Evolutionary conservation across 2,113 vertebrate species (phyloP).

Genomic region (Charadrius vociferus): DNA sequence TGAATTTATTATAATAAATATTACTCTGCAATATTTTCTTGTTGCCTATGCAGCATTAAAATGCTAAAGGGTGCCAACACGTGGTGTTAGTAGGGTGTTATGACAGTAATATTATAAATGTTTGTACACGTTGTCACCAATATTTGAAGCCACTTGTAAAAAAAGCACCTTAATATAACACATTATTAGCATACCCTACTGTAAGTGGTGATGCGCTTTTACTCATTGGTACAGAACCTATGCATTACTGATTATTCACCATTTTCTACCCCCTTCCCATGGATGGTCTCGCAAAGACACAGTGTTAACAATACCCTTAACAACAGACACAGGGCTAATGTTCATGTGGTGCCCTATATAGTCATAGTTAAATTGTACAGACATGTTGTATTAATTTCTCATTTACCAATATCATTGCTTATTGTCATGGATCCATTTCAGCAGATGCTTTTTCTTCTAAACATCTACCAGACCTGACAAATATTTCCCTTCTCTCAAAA

Average conservation of each 20-base stretch:
- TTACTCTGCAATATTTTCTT: not conserved
- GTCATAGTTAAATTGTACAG: not conserved
- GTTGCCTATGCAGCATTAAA: not conserved
- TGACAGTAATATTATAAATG: not conserved
- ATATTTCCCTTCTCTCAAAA: not conserved
- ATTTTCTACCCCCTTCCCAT: not conserved
- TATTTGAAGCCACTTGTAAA: slow-evolving; percentile 14
- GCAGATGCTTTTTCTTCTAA: not conserved
- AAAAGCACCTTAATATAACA: not conserved
- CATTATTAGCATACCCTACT: not conserved
- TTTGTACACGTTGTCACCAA: slow-evolving; percentile 21
- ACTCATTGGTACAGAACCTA: not conserved
- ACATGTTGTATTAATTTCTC: not conserved
- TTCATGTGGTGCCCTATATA: not conserved
- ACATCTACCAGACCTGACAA: not conserved
- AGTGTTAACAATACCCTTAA: not conserved
- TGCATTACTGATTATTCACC: not conserved
- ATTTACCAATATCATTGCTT: not conserved
- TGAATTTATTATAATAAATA: not conserved
- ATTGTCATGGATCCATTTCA: not conserved
- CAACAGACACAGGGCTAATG: not conserved
- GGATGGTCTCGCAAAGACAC: not conserved
- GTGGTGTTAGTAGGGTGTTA: not conserved
- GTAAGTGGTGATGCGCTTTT: not conserved
- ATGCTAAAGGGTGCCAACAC: not conserved